These are phyloP conservation scores for Cantharis nigra DNA, from an alignment of 2,888 invertebrate genomes.

Conservation along the genomic window DNA sequence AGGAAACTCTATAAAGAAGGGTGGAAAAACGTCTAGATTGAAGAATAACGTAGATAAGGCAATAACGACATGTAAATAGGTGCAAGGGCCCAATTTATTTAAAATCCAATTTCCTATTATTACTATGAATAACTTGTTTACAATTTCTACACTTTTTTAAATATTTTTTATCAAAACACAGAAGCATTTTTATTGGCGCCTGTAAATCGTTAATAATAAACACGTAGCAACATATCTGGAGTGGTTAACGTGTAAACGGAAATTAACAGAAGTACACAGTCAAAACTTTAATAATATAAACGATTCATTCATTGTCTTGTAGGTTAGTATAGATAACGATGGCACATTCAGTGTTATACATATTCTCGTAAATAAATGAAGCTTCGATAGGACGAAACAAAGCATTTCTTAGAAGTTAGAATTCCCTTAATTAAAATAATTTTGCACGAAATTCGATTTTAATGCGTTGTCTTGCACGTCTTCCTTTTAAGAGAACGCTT, in stretches of 20 bases:
- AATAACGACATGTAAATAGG: conserved; percentile 49
- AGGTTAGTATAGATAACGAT: conserved; percentile 14
- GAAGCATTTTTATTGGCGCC: neutral
- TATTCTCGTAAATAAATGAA: neutral
- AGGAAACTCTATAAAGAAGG: conserved; percentile 32
- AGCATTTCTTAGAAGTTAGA: neutral
- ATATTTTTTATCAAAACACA: conserved; percentile 16
- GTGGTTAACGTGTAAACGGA: conserved; percentile 21
- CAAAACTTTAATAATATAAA: conserved; percentile 28
- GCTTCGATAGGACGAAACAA: neutral
- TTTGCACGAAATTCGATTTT: neutral
- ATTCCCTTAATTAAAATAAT: neutral
- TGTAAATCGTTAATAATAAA: conserved; percentile 17
- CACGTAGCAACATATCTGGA: conserved; percentile 12
- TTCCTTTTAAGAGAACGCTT: neutral
- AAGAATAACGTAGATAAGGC: conserved; percentile 40
- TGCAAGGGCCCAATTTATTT: conserved; percentile 48
- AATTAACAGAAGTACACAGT: conserved; percentile 24
- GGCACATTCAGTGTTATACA: conserved; percentile 6
- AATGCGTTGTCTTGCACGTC: neutral
- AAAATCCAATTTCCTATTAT: conserved; percentile 48
- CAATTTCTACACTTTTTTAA: conserved; percentile 34
- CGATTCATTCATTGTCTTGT: conserved; percentile 18
- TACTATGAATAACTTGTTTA: conserved; percentile 46
- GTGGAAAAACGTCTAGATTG: conserved; percentile 33